Evolutionary conservation across 1,140 invertebrate species (phyloP).

Genomic region (Leptopilina boulardi): DNA sequence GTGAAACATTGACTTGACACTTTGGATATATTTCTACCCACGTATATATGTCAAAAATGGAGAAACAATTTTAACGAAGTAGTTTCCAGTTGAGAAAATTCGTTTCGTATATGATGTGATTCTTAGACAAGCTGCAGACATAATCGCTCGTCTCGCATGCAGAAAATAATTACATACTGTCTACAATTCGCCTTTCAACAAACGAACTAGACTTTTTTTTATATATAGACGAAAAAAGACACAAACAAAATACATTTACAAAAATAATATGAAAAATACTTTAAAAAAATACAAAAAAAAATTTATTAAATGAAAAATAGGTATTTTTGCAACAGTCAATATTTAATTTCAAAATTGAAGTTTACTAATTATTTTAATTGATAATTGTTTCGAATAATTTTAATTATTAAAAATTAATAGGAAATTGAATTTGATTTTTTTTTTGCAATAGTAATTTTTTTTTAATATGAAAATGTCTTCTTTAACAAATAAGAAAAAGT

Average conservation of each 20-base stretch:
- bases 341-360: no score
- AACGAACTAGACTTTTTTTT: not conserved
- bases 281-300: not conserved
- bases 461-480: no score
- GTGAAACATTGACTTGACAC: not conserved
- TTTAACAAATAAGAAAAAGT: no score
- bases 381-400: no score
- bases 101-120: slow-evolving; percentile 8
- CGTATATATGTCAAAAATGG: not conserved
- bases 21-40: slow-evolving; percentile 1
- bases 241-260: slow-evolving; percentile 4
- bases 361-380: no score
- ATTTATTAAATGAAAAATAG: not conserved
- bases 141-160: not conserved
- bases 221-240: not conserved
- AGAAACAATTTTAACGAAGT: not conserved
- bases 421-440: no score
- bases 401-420: no score
- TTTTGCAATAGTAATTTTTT: no score
- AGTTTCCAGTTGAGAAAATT: slow-evolving; percentile 23
- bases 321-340: not conserved
- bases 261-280: not conserved
- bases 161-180: not conserved
- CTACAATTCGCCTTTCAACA: slow-evolving; percentile 23
- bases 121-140: slow-evolving; percentile 12